A percentile compares a stretch with the other conserved stretches of the same genome.
These are phyloP conservation scores for Lutjanus campechanus DNA, from an alignment of 2,797 vertebrate genomes.

Conservation along the genomic window DNA sequence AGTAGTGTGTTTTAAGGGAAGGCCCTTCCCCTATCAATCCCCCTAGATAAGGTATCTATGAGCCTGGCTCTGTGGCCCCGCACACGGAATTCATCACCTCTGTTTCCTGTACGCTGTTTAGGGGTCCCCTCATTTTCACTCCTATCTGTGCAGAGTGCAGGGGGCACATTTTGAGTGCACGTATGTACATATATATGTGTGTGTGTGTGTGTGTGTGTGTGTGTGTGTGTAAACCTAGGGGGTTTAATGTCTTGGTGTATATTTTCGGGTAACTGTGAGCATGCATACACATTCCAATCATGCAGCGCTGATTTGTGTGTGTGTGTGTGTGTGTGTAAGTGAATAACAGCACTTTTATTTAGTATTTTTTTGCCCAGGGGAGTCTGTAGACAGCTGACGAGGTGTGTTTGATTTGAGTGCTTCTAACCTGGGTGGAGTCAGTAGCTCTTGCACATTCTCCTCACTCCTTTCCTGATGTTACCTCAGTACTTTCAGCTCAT, in stretches of 20 bases:
- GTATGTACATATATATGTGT: constrained; percentile 37
- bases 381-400: constrained; percentile 45
- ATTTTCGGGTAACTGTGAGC: constrained; percentile 23
- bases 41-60: constrained; percentile 94
- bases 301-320: constrained; percentile 18
- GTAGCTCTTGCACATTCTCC: constrained; percentile 22
- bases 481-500: constrained; percentile 24
- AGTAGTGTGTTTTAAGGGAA: constrained; percentile 90
- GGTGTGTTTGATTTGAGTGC: constrained; percentile 51
- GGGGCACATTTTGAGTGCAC: constrained; percentile 52
- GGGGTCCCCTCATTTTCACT: constrained; percentile 88
- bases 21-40: constrained; percentile 77
- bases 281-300: constrained; percentile 19
- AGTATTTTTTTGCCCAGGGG: not conserved
- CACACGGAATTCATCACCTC: constrained; percentile 95
- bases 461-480: constrained; percentile 26
- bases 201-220: constrained; percentile 19
- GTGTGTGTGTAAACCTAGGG: not conserved
- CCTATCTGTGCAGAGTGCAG: constrained; percentile 71
- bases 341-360: constrained; percentile 14
- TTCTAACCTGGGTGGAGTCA: constrained; percentile 34
- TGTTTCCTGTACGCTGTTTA: constrained; percentile 91
- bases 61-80: constrained; percentile 83
- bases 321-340: constrained; percentile 1
- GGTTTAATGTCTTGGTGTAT: constrained; percentile 21